A percentile compares a stretch with the other conserved stretches of the same genome.
These are phyloP conservation scores for Caranx ignobilis DNA, from an alignment of 2,113 vertebrate species.

Conservation along the genomic window DNA sequence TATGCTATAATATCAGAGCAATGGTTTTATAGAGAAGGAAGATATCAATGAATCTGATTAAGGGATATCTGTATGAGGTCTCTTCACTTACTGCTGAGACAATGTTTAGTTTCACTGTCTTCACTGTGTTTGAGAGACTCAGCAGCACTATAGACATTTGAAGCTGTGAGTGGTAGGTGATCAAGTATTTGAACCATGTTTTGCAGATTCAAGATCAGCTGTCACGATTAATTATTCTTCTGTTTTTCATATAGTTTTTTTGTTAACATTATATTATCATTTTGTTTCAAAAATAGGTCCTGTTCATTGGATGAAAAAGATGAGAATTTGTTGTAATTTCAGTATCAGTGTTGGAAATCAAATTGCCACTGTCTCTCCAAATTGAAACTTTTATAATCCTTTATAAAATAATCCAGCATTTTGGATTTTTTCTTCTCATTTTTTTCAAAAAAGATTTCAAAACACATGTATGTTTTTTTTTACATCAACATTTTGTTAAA, in stretches of 20 bases:
- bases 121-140: background rate
- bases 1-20: background rate
- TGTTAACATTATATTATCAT: too few relatives aligned
- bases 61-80: background rate
- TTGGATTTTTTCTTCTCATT: background rate
- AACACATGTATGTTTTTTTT: too few relatives aligned
- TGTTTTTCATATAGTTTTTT: too few relatives aligned
- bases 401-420: background rate
- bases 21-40: rapidly evolving
- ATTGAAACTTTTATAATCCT: background rate
- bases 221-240: too few relatives aligned
- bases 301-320: too few relatives aligned
- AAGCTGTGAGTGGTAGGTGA: slow-evolving; percentile 31
- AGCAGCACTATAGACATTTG: background rate
- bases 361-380: background rate
- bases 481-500: too few relatives aligned
- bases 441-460: too few relatives aligned
- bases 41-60: background rate
- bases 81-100: slow-evolving; percentile 16
- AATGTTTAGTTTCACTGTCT: slow-evolving; percentile 49
- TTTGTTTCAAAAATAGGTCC: too few relatives aligned
- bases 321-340: too few relatives aligned
- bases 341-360: background rate
- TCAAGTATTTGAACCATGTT: too few relatives aligned
- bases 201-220: too few relatives aligned